A percentile compares a stretch with the other conserved stretches of the same genome.
phyloP scores from a whole-genome alignment of 2,888 invertebrate genomes.

The Phaonia tiefii region DNA sequence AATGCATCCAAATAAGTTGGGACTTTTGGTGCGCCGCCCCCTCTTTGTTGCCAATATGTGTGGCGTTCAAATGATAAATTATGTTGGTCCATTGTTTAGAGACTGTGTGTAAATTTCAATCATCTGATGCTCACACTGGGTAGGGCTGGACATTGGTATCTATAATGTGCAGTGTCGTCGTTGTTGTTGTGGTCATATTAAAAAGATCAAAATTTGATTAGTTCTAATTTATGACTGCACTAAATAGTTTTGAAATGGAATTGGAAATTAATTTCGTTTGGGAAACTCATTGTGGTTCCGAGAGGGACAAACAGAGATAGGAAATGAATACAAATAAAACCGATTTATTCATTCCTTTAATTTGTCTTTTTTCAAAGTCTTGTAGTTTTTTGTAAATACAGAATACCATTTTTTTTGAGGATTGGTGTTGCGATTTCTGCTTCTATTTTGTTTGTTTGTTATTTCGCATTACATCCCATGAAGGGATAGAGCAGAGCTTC shows the following conservation, averaged over 20 bases:
- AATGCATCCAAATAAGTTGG: slow-evolving; percentile 5
- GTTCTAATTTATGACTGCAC: slow-evolving; percentile 61
- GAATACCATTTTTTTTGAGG: too few species aligned
- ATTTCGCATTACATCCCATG: too few species aligned
- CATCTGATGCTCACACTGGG: not conserved
- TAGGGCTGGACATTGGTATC: not conserved
- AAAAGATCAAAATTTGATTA: slow-evolving; percentile 59
- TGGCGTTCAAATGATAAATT: slow-evolving; percentile 27
- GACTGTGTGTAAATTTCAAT: not conserved
- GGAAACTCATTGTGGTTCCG: not conserved
- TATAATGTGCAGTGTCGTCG: not conserved
- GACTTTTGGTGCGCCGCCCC: slow-evolving; percentile 1
- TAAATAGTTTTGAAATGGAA: slow-evolving; percentile 38
- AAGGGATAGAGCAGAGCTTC: too few species aligned
- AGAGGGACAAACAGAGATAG: too few species aligned
- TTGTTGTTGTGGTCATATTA: slow-evolving; percentile 31
- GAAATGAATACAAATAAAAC: too few species aligned
- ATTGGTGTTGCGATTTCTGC: too few species aligned
- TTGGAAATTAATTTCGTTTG: slow-evolving; percentile 41
- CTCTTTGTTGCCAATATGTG: not conserved
- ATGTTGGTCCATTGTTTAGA: slow-evolving; percentile 34
- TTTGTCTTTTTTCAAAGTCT: too few species aligned
- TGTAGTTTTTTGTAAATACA: too few species aligned
- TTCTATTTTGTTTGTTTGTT: too few species aligned
- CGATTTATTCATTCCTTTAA: too few species aligned